Evolutionary conservation across 2,113 vertebrate genomes (phyloP), one percentile per base, ranked within the genome.

Genomic region (Otus sunia): DNA sequence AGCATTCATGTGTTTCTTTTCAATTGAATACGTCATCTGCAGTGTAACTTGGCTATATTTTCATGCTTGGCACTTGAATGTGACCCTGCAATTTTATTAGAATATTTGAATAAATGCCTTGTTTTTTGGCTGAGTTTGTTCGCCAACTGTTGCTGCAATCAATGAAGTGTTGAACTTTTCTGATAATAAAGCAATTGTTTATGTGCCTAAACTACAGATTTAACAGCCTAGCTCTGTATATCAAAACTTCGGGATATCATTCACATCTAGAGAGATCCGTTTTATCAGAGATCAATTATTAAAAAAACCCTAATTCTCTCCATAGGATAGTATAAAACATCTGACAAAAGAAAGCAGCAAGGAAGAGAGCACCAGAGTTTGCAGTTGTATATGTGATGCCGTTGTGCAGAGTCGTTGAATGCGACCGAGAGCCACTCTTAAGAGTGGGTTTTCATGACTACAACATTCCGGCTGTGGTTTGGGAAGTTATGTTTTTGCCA

Each of bases 391-490:
- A 36, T 2, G 3, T 27, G 36, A 59, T 95, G 88, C 52, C 17
- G 17, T 81, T 94, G 78, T 67, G 74, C 68, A 56, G 81, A 62
- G 49, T 53, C 32, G 17, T 79, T 71, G 53, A 74, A 89, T 17
- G 6, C n/a, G 8, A 37, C 90, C 45, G 66, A 39, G 60, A 77
- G 86, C 58, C 6, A 12, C 36, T 94, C 39, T 75, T 36, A 60
- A 84, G 84, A 89, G 72, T 19, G 39, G 26, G 13, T 50, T 97
- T 98, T 96, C 21, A 21, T 67, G 89, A 64, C 59, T 80, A 36
- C 93, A 88, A 43, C 88, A 84, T 97, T 98, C 94, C 94, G 26
- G 25, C 92, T 95, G 95, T 91, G 91, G 94, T 85, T 98, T 97
- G 58, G 81, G 92, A 75, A 92, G 47, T 69, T 64, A 55, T 10